Evolutionary conservation across 2,797 vertebrate species (phyloP).

Genomic region (Triplophysa yarkandensis): DNA sequence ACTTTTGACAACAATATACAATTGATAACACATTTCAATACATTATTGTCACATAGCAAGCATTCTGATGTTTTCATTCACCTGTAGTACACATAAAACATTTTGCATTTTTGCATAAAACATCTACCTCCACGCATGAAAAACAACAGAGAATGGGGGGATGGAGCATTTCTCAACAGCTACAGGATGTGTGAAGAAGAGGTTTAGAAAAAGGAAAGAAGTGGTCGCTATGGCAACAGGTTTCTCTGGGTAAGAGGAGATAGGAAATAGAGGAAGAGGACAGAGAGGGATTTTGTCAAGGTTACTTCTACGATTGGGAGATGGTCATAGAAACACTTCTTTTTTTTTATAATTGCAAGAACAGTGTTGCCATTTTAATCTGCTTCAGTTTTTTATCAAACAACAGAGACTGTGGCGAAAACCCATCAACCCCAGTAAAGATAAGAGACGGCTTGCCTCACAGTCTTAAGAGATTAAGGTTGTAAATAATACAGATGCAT

Average conservation of each 20-base stretch:
- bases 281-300: conserved; percentile 54
- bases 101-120: conserved; percentile 30
- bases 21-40: conserved; percentile 16
- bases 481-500: conserved; percentile 16
- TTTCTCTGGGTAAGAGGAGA: conserved; percentile 59
- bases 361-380: not conserved
- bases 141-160: conserved; percentile 36
- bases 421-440: not conserved
- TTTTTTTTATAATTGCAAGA: conserved; percentile 13
- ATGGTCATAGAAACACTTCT: conserved; percentile 12
- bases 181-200: conserved; percentile 50
- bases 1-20: conserved; percentile 6
- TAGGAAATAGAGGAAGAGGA: conserved; percentile 46
- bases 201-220: conserved; percentile 62
- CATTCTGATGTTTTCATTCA: conserved; percentile 27
- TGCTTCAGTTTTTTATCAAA: not conserved
- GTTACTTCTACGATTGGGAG: conserved; percentile 51
- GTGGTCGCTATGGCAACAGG: conserved; percentile 75
- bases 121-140: conserved; percentile 24
- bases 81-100: conserved; percentile 32
- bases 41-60: conserved; percentile 17
- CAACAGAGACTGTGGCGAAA: not conserved
- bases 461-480: not conserved
- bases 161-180: conserved; percentile 41
- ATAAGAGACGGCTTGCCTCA: not conserved